Conservation (phyloP, 2,797 vertebrate genomes). For the Danio jaintianensis region DNA sequence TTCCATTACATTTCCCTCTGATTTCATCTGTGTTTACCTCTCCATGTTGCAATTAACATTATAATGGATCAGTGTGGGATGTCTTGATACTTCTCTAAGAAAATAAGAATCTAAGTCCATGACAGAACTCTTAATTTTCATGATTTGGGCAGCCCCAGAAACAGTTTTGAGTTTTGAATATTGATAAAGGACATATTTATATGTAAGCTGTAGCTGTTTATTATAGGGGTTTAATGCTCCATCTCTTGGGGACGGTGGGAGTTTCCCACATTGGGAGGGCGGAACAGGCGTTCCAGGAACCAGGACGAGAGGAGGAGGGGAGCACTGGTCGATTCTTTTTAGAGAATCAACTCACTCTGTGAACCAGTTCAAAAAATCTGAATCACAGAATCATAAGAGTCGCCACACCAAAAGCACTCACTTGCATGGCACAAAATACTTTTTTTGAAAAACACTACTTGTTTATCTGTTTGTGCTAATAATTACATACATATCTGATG, state of each 20-base stretch:
- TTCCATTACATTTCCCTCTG: slow-evolving; percentile 38
- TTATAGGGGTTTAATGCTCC: slow-evolving; percentile 9
- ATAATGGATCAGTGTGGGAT: background rate
- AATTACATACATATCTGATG: background rate
- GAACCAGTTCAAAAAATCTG: background rate
- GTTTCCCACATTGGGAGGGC: slow-evolving; percentile 68
- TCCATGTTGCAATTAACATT: slow-evolving; percentile 14
- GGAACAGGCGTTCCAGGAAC: slow-evolving; percentile 70
- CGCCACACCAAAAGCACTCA: background rate
- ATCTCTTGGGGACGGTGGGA: slow-evolving; percentile 69
- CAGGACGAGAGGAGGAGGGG: slow-evolving; percentile 47
- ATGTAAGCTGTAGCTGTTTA: slow-evolving; percentile 27
- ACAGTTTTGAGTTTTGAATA: slow-evolving; percentile 17
- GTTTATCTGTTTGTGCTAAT: background rate
- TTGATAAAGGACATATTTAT: background rate
- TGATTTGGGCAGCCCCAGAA: background rate
- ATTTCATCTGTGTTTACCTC: slow-evolving; percentile 44
- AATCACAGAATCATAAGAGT: background rate
- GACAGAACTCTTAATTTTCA: background rate
- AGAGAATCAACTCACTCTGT: background rate
- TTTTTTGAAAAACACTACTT: background rate
- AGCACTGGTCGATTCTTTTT: slow-evolving; percentile 1
- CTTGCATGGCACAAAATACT: background rate
- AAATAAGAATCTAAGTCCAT: background rate
- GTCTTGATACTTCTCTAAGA: background rate